Evolutionary conservation across 2,797 vertebrate species (phyloP), one percentile per base, ranked within the genome.

Genomic region (Pelodytes ibericus): DNA sequence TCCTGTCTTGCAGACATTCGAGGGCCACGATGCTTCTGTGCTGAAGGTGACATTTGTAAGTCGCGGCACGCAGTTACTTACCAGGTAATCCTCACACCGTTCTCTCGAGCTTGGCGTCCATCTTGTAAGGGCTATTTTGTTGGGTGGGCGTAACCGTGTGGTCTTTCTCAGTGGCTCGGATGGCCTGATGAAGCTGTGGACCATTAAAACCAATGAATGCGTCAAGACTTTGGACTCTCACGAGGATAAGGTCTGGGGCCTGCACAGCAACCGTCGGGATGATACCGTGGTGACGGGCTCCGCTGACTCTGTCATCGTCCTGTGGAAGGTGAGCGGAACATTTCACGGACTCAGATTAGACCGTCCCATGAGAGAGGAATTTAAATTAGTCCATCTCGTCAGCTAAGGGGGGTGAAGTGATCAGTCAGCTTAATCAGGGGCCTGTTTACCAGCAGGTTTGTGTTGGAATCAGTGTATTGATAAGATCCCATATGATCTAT

Each of bases 171-270:
- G 98, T 0, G 98, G 95, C 29, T 97, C 97, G 0, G 96, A 99
- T 0, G 98, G 98, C 15, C 94, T 99, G 8, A 74, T 99, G 27
- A 99, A 99, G 78, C 93, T 99, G 29, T 99, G 98, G 98, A 99
- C 97, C 59, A 96, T 99, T 80, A 99, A 99, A 85, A 96, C 89
- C 47, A 98, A 98, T 0, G 97, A 98, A 83, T 99, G 97, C 4
- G 93, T 98, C 79, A 95, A 94, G 86, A 99, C 98, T 0, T 73
- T 99, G 47, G 98, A 99, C 0, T 94, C 89, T 27, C 98, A 99
- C 0, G 94, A 96, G 81, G 94, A 96, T 79, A 99, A 99, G 87
- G 93, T 99, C 75, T 99, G 97, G 98, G 97, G 95, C 47, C 92
- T 99, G n/a, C 95, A 99, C 29, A 84, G 84, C 80, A 96, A 87